These are phyloP conservation scores for Acrossocheilus wenchowensis DNA, from an alignment of 2,797 vertebrate genomes.

Conservation along the genomic window DNA sequence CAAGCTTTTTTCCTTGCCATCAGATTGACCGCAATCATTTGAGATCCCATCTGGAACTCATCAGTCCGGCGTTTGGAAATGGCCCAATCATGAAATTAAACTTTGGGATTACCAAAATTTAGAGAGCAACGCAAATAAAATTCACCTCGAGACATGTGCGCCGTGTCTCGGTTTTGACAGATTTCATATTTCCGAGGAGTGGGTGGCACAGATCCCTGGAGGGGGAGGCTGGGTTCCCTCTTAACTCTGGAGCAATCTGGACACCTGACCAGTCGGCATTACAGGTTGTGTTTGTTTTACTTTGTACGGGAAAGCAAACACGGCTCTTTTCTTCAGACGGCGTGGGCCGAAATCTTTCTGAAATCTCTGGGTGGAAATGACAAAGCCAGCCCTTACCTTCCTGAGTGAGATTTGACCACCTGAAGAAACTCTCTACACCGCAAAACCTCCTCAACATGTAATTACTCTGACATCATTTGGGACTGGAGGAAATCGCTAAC, in stretches of 20 bases:
- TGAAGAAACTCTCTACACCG: constrained; percentile 46
- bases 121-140: constrained; percentile 57
- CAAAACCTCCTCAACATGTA: constrained; percentile 29
- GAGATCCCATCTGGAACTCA: constrained; percentile 65
- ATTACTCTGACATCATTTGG: constrained; percentile 38
- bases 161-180: constrained; percentile 9
- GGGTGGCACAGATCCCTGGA: constrained; percentile 17
- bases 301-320: constrained; percentile 53
- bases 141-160: constrained; percentile 52
- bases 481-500: constrained; percentile 38
- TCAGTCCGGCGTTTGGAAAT: constrained; percentile 62
- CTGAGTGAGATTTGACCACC: constrained; percentile 40
- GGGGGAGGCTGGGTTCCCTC: constrained; percentile 29
- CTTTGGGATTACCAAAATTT: constrained; percentile 64
- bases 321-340: constrained; percentile 38
- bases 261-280: constrained; percentile 46
- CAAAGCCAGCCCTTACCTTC: constrained; percentile 35
- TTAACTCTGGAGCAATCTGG: constrained; percentile 41
- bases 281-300: constrained; percentile 51
- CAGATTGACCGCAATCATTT: constrained; percentile 55
- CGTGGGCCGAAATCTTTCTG: constrained; percentile 29
- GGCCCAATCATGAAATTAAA: constrained; percentile 66
- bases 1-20: constrained; percentile 55
- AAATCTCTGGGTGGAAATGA: constrained; percentile 39
- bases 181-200: constrained; percentile 36